phyloP scores from a whole-genome alignment of 2,888 invertebrate genomes.

The Dryocosmus kuriphilus region DNA sequence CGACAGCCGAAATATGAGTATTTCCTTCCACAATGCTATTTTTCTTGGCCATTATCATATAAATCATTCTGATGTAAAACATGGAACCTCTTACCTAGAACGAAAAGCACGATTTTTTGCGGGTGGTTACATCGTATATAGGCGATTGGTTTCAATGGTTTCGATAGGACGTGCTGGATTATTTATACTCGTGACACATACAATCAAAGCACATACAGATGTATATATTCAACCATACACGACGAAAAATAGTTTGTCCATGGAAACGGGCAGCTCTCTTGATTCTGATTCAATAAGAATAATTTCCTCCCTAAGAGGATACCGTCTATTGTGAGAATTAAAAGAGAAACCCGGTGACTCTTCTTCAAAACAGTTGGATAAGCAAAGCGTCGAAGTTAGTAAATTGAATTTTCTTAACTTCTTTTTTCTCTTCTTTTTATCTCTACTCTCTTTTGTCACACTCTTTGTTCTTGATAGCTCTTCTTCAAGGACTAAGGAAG shows the following conservation, averaged over 20 bases:
- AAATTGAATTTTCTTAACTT: not conserved
- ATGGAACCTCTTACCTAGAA: conserved; percentile 10
- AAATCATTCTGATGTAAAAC: conserved; percentile 23
- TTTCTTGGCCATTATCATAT: conserved; percentile 2
- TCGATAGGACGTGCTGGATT: conserved; percentile 26
- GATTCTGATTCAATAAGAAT: conserved; percentile 46
- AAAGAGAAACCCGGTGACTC: not conserved
- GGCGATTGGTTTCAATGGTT: conserved; percentile 27
- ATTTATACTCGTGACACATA: conserved; percentile 24
- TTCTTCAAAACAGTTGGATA: not conserved
- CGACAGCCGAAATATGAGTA: not conserved
- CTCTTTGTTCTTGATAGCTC: not conserved
- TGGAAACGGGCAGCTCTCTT: conserved; percentile 47
- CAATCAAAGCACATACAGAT: not conserved
- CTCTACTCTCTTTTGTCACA: not conserved
- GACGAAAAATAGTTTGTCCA: conserved; percentile 22
- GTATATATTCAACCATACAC: not conserved
- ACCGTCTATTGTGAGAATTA: not conserved
- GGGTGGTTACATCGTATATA: conserved; percentile 32
- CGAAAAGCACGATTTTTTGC: conserved; percentile 19
- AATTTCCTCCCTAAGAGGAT: conserved; percentile 31
- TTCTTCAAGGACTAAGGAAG: not conserved
- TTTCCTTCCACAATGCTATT: not conserved
- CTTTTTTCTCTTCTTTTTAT: not conserved
- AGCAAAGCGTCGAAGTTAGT: not conserved